Evolutionary conservation across 2,797 vertebrate species (phyloP).

Genomic region (Tympanoctomys barrerae): DNA sequence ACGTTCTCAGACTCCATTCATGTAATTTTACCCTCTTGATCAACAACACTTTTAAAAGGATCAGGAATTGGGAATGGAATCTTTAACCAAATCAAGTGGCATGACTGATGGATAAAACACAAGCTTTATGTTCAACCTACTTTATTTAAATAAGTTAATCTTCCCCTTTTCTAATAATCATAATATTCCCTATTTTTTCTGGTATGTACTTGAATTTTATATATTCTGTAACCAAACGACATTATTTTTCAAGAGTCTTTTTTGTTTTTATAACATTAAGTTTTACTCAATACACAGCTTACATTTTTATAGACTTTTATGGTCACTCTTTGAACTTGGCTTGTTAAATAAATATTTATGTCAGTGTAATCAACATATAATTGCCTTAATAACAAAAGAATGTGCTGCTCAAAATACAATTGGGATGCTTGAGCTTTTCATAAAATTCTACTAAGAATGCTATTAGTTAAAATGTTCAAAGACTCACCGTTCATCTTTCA

Average conservation of each 20-base stretch:
- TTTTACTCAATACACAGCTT: background rate
- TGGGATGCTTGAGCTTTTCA: background rate
- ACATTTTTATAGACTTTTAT: slow-evolving; percentile 10
- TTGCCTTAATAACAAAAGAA: background rate
- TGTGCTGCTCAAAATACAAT: background rate
- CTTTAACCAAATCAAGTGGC: background rate
- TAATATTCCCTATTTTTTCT: background rate
- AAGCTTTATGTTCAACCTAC: background rate
- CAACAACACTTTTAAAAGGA: background rate
- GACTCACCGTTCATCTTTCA: background rate
- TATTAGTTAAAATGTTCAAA: slow-evolving; percentile 10
- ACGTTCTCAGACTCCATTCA: background rate
- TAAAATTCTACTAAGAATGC: background rate
- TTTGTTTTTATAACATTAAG: slow-evolving; percentile 10
- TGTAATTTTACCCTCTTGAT: background rate
- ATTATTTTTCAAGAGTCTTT: background rate
- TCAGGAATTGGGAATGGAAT: background rate
- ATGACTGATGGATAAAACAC: background rate
- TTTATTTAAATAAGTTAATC: background rate
- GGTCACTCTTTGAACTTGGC: background rate
- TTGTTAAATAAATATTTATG: background rate
- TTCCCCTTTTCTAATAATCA: background rate
- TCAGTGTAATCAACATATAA: background rate
- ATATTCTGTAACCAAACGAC: background rate
- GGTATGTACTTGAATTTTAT: background rate